Evolutionary conservation across 2,113 vertebrate species (phyloP), one percentile per base, ranked within the genome.

Genomic region (Melanocharis versteri): DNA sequence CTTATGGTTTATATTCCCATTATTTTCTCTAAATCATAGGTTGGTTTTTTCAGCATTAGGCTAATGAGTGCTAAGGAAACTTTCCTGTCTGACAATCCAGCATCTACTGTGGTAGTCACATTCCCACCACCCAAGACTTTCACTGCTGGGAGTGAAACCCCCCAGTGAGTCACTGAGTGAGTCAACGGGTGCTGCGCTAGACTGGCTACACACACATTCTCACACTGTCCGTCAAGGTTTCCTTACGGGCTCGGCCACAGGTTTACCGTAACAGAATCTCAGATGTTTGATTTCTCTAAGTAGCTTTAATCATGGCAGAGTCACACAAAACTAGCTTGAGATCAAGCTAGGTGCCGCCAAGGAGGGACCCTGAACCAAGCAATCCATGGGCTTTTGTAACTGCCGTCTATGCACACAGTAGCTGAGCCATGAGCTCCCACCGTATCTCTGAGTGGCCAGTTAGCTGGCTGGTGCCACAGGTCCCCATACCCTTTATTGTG

Each of bases 351-450:
- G 11, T 50, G 37, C 23, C 6, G 8, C 16, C 10, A 4, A 24
- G 13, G 23, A 73, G 10, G 31, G 21, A 35, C 7, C 18, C 23
- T 18, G 15, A 57, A 16, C 33, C 18, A 28, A 24, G 18, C 18
- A 44, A 6, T 65, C 12, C 1, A 0, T 22, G 31, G 37, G 5
- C 8, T 39, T 50, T 65, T 14, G 6, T 33, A 58, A 33, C 18
- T 1, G 0, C 17, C 23, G 40, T n/a, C 58, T 28, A 13, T 28
- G 27, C 22, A 7, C 15, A 6, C 1, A 3, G 3, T 20, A 20
- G 1, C 42, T 48, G 48, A 42, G 42, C 35, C 58, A 6, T 2
- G 11, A 30, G 16, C 48, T 48, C 66, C 2, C 0, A 1, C n/a
- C 3, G 1, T 56, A 13, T 58, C 18, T 72, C 48, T 10, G 35